phyloP scores from a whole-genome alignment of 2,113 vertebrate species.

The Romanogobio albipinnatus region DNA sequence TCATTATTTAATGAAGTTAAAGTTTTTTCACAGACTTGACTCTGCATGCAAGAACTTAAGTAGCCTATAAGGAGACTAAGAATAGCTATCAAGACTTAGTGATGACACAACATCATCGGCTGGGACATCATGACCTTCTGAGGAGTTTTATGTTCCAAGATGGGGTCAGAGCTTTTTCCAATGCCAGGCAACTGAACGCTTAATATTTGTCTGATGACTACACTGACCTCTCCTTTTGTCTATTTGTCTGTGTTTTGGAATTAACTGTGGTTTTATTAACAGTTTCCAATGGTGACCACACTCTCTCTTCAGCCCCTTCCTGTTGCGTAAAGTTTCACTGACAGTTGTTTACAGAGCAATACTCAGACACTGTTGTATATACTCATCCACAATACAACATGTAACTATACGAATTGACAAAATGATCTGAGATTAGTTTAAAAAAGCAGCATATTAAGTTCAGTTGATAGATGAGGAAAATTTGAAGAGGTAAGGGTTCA shows the following conservation, averaged over 20 bases:
- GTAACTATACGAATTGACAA: not conserved
- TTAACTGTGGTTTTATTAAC: slow-evolving; percentile 45
- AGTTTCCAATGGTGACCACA: slow-evolving; percentile 36
- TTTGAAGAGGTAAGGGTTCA: not conserved
- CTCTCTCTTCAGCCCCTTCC: slow-evolving; percentile 1
- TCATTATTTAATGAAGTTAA: not conserved
- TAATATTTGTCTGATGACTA: not conserved
- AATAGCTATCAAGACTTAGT: not conserved
- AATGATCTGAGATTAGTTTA: not conserved
- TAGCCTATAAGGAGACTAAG: not conserved
- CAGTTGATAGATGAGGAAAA: not conserved
- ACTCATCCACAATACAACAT: not conserved
- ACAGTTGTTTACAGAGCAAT: slow-evolving; percentile 36
- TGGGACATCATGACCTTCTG: not conserved
- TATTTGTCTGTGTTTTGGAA: slow-evolving; percentile 29
- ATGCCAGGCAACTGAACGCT: not conserved
- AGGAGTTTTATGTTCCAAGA: not conserved
- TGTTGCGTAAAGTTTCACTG: slow-evolving; percentile 35
- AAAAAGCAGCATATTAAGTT: not conserved
- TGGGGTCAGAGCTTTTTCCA: not conserved
- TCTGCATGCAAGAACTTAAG: not conserved
- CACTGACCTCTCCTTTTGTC: not conserved
- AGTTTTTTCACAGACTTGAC: not conserved
- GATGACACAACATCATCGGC: not conserved
- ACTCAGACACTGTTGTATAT: not conserved